These are phyloP conservation scores for Spheniscus mendiculus DNA, from an alignment of 2,113 vertebrate species.

Conservation along the genomic window DNA sequence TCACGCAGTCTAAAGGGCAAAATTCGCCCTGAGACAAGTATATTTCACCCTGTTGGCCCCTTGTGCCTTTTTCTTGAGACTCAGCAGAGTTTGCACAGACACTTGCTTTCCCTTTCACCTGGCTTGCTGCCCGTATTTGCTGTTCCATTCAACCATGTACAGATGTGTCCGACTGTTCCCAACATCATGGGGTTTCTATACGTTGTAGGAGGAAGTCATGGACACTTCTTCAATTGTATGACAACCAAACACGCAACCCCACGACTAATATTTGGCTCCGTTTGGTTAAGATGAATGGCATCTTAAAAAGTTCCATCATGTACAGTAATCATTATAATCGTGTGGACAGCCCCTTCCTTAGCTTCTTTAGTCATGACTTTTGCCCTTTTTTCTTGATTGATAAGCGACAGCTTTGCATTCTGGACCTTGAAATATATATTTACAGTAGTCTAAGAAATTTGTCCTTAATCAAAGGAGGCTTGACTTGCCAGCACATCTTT, in stretches of 20 bases:
- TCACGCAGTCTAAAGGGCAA: not conserved
- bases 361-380: conserved; percentile 66
- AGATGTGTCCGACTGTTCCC: not conserved
- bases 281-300: conserved; percentile 4
- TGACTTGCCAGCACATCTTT: conserved; percentile 66
- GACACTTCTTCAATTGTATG: not conserved
- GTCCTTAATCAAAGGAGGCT: conserved; percentile 72
- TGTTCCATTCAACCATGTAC: not conserved
- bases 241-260: not conserved
- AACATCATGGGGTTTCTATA: not conserved
- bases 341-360: conserved; percentile 27
- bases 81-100: not conserved
- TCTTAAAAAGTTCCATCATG: conserved; percentile 44
- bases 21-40: not conserved
- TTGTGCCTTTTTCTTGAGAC: not conserved
- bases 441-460: conserved; percentile 68
- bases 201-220: rapidly evolving
- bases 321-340: conserved; percentile 13
- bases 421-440: conserved; percentile 63
- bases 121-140: not conserved
- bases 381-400: conserved; percentile 46
- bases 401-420: conserved; percentile 58
- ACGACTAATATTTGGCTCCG: not conserved
- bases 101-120: not conserved
- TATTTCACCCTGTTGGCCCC: not conserved